Base-by-base conservation (phyloP, 2,888 invertebrate genomes). In the Drosophila formosana region DNA sequence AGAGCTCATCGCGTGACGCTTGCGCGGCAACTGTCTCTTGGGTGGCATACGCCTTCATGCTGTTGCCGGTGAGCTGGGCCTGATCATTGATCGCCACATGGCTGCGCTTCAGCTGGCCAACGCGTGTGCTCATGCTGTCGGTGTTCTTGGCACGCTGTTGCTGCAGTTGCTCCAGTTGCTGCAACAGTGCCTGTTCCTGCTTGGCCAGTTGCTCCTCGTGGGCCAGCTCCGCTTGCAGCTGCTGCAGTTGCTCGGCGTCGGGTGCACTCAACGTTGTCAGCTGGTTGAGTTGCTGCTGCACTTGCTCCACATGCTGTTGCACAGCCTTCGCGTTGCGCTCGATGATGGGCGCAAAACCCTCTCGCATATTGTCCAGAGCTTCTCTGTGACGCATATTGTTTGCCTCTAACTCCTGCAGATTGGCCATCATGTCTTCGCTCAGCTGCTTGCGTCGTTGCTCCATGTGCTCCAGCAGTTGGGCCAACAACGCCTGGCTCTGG, bases 101-200 rank as follows among this genome's bases (percentile, higher is more conserved):
- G 13, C 34, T 76, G 4, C 61, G 66, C 43, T 85, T 76, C 8
- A 91, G 68, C 39, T 92, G 91, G 28, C 75, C 89, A 0, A 81
- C 63, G 2, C 85, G 74, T n/a, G 51, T 64, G 4, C 69, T 86
- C 39, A 86, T 78, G 23, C 80, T 82, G 9, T 92, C 89, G 0
- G 75, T 72, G 1, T 89, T 90, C 0, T 89, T 88, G 37, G 91
- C 90, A 0, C 90, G 82, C 8, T 82, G 80, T 3, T 92, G 80
- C n/a, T 93, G 88, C 3, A 93, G 77, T 58, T 92, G 90, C 51
- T 93, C 92, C 63, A 94, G 77, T 6, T 90, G 91, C 0, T 78
- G 88, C 55, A 94, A 51, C 18, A 81, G 47, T 3, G 66, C 32
- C 25, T 73, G 79, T 37, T 91, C 89, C 46, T 89, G 86, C 7